These are phyloP conservation scores for Sinocyclocheilus anshuiensis DNA, from an alignment of 2,113 vertebrate species.

Conservation along the genomic window DNA sequence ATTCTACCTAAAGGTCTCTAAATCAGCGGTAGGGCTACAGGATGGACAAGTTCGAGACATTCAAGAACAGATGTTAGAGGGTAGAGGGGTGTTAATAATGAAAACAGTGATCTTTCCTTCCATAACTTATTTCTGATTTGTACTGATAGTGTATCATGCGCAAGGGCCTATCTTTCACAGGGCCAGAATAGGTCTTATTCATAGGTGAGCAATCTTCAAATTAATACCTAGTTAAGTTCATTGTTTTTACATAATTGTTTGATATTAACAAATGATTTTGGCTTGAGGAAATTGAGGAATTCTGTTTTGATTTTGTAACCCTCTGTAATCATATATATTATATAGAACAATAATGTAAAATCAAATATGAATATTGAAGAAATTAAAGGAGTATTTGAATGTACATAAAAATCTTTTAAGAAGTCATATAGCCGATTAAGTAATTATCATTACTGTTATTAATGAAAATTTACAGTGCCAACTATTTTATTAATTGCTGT, in stretches of 20 bases:
- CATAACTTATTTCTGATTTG: neutral
- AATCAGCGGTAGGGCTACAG: neutral
- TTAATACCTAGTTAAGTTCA: neutral
- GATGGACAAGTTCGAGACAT: neutral
- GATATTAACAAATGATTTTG: neutral
- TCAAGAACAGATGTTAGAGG: constrained; percentile 10
- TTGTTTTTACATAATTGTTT: neutral
- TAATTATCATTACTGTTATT: neutral
- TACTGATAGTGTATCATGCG: neutral
- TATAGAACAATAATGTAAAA: neutral
- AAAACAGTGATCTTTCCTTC: neutral
- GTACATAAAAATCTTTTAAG: neutral
- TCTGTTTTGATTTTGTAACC: neutral
- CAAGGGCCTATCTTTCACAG: neutral
- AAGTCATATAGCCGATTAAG: neutral
- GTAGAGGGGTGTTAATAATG: neutral
- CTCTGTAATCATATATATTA: neutral
- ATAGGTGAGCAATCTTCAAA: neutral
- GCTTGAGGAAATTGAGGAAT: neutral
- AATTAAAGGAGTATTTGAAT: neutral
- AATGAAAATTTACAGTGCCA: neutral
- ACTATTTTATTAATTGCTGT: neutral
- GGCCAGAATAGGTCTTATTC: neutral
- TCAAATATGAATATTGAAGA: neutral
- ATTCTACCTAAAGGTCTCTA: neutral